Evolutionary conservation across 2,797 vertebrate genomes (phyloP), one percentile per base, ranked within the genome.

Genomic region (Phalanger gymnotis): DNA sequence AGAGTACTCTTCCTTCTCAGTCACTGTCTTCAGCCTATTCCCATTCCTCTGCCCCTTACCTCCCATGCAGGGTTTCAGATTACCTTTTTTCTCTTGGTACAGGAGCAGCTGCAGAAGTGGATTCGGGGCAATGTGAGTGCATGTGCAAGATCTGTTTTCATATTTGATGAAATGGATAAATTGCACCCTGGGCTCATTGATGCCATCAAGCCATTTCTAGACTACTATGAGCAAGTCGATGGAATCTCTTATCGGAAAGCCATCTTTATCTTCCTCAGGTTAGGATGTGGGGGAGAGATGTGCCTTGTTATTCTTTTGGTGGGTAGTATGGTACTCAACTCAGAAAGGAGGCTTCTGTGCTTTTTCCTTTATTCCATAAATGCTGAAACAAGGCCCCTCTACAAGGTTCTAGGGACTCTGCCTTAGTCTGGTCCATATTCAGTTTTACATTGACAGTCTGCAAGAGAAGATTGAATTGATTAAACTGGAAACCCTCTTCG

Each of bases 151-250:
- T 99, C 99, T 0, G 98, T 99, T 97, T 99, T 99, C 98, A 99
- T 99, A 96, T 99, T 99, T 92, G 99, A 99, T 1, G 99, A 99
- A 98, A 99, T 99, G 99, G 99, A 99, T 95, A 99, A 99, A 96
- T 98, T 99, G 99, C 99, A 99, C 54, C 99, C 99, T 0, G 99
- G 99, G 13, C 95, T 99, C 97, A 99, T 99, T 0, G 99, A 99
- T 53, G 98, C 99, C 91, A 99, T 99, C 95, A 99, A 99, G 94
- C 99, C 99, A 0, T 99, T 99, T 95, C 98, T 99, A 40, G 99
- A 99, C 95, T 99, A 99, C 96, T 99, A 99, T 0, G 99, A 99
- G 31, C 98, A 99, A 73, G 97, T 99, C 28, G 99, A 99, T 0
- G 99, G 99, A 0, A 98, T 99, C 56, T 99, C 99, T 0, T 99